Base-by-base conservation (phyloP, 2,888 invertebrate species). In the Drosophila yooni region DNA sequence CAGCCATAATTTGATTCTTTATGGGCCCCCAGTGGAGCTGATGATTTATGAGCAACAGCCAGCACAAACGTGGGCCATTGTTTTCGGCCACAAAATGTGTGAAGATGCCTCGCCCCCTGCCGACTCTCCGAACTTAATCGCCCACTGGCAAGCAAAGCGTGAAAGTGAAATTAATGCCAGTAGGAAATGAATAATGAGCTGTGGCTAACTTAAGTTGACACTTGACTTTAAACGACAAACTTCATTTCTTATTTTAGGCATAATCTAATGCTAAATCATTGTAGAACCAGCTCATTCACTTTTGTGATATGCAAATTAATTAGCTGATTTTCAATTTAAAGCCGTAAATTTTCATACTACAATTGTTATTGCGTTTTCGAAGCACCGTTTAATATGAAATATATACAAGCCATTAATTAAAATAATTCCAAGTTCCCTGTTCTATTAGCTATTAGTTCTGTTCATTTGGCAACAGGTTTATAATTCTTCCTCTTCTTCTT, bases 91-190 rank as follows among this genome's bases (percentile, higher is more conserved):
- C 25, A 38, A 52, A 56, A 83, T 82, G 83, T 88, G 88, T 73
- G 74, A 86, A 82, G 66, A 73, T 56, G 63, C 60, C 40, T 48
- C 43, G 38, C 40, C 58, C 43, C 46, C 53, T 21, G 25, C 46
- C n/a, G 7, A 15, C 8, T 4, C 46, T 8, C 1, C 4, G 0
- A 46, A 25, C 15, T 15, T 15, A 25, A 46, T 50, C 59, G 10
- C 64, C 52, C 64, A 56, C 63, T 21, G 21, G 3, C 52, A 40
- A 7, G 4, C 46, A 46, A 25, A 34, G 25, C 58, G 74, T 70
- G 85, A 86, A 88, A 86, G 85, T 86, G 78, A 86, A 82, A 74
- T 70, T 67, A 69, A 79, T 75, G 57, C 67, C 38, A 83, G 59
- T 60, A 80, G 88, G 77, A 86, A 86, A 82, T 74, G 48, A 79